Base-by-base conservation (phyloP, 2,113 vertebrate species). In the Alligator sinensis region DNA sequence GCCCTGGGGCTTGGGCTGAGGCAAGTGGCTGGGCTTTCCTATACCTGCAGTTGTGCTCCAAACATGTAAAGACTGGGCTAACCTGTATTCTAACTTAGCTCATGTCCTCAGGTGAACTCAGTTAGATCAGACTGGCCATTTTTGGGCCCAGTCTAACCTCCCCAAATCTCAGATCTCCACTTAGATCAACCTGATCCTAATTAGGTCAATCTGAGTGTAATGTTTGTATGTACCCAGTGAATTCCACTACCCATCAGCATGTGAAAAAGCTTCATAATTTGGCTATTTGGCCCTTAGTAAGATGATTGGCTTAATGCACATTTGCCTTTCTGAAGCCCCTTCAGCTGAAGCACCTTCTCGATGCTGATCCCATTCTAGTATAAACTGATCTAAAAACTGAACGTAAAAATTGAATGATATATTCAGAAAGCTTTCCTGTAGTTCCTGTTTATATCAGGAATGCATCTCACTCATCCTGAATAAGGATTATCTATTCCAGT, bases 191-290 rank as follows among this genome's bases (percentile, higher is more conserved):
- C 47, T 47, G 47, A 47, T 47, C 47, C 47, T 47, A 47, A 47
- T 47, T 47, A 47, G 47, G 47, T 47, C 7, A 47, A 47, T 47
- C 47, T 47, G 47, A 47, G 47, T 47, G 47, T 47, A 47, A 47
- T 9, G 47, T 47, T 47, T 47, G 47, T 47, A 47, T 47, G 47
- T 47, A 47, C 47, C 47, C 47, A 47, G 77, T 93, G 90, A 88
- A 74, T 96, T 91, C 86, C 94, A 18, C 28, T 90, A 15, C 84
- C 88, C 68, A 91, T 94, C 91, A 91, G 28, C 84, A 94, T 93
- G 60, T 96, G 66, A 97, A 96, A 92, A 59, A 34, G 66, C 90
- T 84, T 79, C 66, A 90, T 6, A 61, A 63, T 93, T 86, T 79
- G 74, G 77, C 63, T 79, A 63, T 93, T 86, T 79, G 74, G 77